Evolutionary conservation across 2,888 invertebrate genomes (phyloP), one percentile per base, ranked within the genome.

Genomic region (Zygothrica quintamaculata): DNA sequence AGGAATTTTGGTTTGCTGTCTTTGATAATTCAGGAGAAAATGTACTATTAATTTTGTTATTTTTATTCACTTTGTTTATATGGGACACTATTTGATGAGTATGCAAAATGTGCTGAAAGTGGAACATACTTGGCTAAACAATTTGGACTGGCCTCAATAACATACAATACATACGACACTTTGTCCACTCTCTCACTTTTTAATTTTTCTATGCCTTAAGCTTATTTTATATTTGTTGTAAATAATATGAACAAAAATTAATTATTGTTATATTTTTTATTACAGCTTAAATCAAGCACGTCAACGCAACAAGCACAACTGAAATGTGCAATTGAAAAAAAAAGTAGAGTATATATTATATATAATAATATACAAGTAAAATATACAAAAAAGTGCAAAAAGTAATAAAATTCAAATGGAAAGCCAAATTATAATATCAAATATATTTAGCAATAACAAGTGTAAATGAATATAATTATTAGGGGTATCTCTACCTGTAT

Each of bases 391-490:
- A 16, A 18, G 2, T 11, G 18, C 5, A 3, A 22, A 34, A 59
- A 26, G 31, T 34, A 16, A 26, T 34, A 39, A 50, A 50, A 50
- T 46, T 16, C 31, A 50, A 31, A 48, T 22, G 18, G 18, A 22
- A 22, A 22, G 18, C 18, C 2, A 22, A 22, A 22, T 22, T 22
- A 22, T 22, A 3, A 5, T 52, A 66, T 52, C 31, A 55, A 56
- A 43, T 39, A 15, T 47, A 31, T 29, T 18, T 36, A 47, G n/a
- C 1, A 62, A 65, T 51, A 61, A 66, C n/a, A 33, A 61, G 53
- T 68, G 69, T 42, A 43, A 62, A 11, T 42, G 31, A 53, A 15
- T 29, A 6, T 65, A 62, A 65, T 61, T 50, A 44, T 52, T 58
- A 60, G 33, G 51, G 62, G 40, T 33, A 44, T 25, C 47, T 52